These are phyloP conservation scores for Nicator chloris DNA, from an alignment of 2,113 vertebrate species.

Conservation along the genomic window DNA sequence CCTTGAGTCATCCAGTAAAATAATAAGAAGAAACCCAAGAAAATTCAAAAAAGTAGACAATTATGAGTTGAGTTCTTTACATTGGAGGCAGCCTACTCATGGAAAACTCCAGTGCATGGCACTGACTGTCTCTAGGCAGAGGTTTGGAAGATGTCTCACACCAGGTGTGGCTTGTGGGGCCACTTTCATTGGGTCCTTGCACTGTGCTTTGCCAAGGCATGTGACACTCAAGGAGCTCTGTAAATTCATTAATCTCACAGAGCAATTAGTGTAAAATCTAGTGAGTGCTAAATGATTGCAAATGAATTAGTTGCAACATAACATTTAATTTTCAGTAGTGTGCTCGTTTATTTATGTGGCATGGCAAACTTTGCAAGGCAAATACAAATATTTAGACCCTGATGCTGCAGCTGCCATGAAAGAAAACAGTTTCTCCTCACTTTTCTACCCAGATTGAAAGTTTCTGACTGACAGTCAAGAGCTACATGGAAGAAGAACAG, in stretches of 20 bases:
- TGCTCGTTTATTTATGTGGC: slow-evolving; percentile 66
- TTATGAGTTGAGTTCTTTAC: background rate
- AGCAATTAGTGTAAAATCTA: slow-evolving; percentile 72
- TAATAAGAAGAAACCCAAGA: accelerated
- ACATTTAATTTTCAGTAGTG: slow-evolving; percentile 65
- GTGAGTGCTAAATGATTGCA: slow-evolving; percentile 70
- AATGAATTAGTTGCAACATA: slow-evolving; percentile 70
- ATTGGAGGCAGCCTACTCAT: background rate
- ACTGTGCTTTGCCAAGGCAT: slow-evolving; percentile 44
- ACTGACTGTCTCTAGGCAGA: background rate
- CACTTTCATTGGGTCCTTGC: slow-evolving; percentile 31
- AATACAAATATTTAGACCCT: slow-evolving; percentile 47
- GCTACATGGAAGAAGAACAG: background rate
- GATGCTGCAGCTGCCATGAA: background rate
- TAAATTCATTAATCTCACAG: slow-evolving; percentile 72
- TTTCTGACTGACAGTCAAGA: background rate
- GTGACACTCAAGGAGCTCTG: slow-evolving; percentile 52
- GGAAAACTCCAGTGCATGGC: background rate
- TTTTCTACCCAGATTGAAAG: background rate
- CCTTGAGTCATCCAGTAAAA: background rate
- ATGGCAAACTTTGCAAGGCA: slow-evolving; percentile 53
- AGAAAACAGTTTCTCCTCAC: background rate
- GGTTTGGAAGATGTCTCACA: background rate
- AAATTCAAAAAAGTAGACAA: background rate
- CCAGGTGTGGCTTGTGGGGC: background rate